Evolutionary conservation across 2,888 invertebrate genomes (phyloP).

Genomic region (Orthosia incerta): DNA sequence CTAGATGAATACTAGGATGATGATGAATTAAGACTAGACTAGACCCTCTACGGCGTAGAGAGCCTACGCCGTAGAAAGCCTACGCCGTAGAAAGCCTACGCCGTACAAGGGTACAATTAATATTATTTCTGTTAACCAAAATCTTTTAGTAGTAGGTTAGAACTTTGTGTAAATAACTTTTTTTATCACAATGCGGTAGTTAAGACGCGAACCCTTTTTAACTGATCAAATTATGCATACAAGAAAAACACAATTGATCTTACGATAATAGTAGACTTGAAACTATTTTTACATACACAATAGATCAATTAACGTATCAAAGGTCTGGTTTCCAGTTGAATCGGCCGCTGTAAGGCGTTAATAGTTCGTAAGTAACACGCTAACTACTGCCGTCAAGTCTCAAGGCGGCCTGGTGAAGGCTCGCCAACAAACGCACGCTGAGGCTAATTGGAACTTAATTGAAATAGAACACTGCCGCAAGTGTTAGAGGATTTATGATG

Average conservation of each 20-base stretch:
- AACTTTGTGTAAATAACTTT: conserved; percentile 1
- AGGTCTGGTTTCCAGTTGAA: conserved; percentile 61
- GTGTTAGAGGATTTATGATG: conserved; percentile 60
- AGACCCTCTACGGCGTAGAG: conserved; percentile 33
- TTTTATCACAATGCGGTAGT: not conserved
- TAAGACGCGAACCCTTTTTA: conserved; percentile 16
- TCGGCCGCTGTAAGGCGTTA: conserved; percentile 66
- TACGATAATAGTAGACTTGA: conserved; percentile 36
- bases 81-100: conserved; percentile 37
- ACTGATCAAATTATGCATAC: conserved; percentile 42
- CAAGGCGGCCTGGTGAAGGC: conserved; percentile 56
- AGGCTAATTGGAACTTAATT: conserved; percentile 73
- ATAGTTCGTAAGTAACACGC: conserved; percentile 86
- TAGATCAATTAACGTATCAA: conserved; percentile 71
- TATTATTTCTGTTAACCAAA: not conserved
- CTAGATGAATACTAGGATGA: not conserved
- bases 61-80: too few species aligned
- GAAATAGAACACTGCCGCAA: conserved; percentile 69
- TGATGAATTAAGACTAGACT: not conserved
- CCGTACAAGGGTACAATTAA: not conserved
- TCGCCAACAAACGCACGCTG: conserved; percentile 56
- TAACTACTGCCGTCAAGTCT: conserved; percentile 79
- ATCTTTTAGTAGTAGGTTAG: not conserved
- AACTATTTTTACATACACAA: conserved; percentile 62
- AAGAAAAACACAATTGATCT: conserved; percentile 42